Percentiles rank a stretch among this genome's conserved stretches.
These are phyloP conservation scores for Enteromius treurensis DNA, from an alignment of 2,797 vertebrate genomes.

Conservation along the genomic window DNA sequence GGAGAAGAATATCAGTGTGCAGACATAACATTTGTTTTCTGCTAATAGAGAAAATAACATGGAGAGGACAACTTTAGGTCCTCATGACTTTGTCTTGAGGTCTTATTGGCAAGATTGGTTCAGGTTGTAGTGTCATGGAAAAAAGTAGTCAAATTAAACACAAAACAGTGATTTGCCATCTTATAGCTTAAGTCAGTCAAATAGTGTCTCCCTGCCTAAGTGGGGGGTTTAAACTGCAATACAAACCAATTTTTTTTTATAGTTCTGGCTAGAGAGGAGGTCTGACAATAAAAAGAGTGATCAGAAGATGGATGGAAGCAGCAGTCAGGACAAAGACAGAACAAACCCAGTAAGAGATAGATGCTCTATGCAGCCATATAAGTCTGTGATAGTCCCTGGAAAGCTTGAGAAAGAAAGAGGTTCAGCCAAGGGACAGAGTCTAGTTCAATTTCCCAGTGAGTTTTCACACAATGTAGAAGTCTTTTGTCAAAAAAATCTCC, in stretches of 20 bases:
- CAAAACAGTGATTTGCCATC: neutral
- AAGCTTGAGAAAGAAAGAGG: conserved; percentile 29
- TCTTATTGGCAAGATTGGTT: neutral
- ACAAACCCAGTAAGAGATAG: conserved; percentile 26
- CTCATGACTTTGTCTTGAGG: neutral
- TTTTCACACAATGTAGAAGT: conserved; percentile 22
- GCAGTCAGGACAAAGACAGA: conserved; percentile 17
- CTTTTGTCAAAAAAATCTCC: conserved; percentile 12
- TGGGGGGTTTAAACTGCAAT: neutral
- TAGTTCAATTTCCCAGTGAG: conserved; percentile 26
- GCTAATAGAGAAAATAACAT: neutral
- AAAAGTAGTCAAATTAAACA: neutral
- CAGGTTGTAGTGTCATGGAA: neutral
- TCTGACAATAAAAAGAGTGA: neutral
- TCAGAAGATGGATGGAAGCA: neutral
- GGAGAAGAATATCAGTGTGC: no score
- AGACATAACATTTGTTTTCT: no score
- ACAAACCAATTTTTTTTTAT: neutral
- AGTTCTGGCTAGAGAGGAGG: neutral
- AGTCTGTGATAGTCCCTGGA: conserved; percentile 34
- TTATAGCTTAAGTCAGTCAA: neutral
- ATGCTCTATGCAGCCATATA: conserved; percentile 19
- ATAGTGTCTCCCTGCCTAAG: neutral
- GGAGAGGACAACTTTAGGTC: no score
- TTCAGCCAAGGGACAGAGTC: conserved; percentile 56